These are phyloP conservation scores for Heliconius nattereri DNA, from an alignment of 1,140 invertebrate species.

Conservation along the genomic window DNA sequence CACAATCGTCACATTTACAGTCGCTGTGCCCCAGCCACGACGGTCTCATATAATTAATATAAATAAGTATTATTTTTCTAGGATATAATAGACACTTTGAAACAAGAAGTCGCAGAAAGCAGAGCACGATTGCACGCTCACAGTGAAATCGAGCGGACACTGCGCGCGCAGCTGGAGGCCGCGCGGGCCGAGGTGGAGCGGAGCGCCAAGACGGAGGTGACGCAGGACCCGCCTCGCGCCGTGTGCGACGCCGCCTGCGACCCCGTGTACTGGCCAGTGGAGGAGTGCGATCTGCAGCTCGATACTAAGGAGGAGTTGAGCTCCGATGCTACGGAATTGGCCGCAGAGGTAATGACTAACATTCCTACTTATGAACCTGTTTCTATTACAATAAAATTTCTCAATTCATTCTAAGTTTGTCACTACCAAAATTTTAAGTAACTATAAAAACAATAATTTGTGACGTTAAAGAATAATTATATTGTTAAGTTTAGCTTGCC, in stretches of 20 bases:
- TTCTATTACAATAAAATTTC: no score
- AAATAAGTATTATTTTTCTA: constrained; percentile 44
- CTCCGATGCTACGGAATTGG: constrained; percentile 71
- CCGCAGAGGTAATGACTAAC: constrained; percentile 60
- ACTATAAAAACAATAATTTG: no score
- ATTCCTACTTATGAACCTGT: neutral
- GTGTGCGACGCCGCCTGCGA: constrained; percentile 68
- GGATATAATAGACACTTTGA: constrained; percentile 74
- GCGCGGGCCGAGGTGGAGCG: constrained; percentile 61
- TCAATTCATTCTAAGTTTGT: no score
- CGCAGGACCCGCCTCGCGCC: constrained; percentile 43
- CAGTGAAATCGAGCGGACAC: constrained; percentile 70
- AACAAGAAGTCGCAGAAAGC: constrained; percentile 76
- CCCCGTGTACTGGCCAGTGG: constrained; percentile 62
- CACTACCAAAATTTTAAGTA: no score
- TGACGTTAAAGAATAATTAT: no score
- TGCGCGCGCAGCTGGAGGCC: constrained; percentile 71
- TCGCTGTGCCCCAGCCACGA: no score
- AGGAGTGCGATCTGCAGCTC: constrained; percentile 63
- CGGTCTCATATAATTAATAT: no score
- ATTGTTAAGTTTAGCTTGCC: no score
- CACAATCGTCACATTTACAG: no score
- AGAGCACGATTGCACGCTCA: constrained; percentile 67
- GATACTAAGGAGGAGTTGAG: constrained; percentile 66
- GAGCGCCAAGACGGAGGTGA: constrained; percentile 37